Evolutionary conservation across 2,797 vertebrate genomes (phyloP), one percentile per base, ranked within the genome.

Genomic region (Gymnoscopelus braueri): DNA sequence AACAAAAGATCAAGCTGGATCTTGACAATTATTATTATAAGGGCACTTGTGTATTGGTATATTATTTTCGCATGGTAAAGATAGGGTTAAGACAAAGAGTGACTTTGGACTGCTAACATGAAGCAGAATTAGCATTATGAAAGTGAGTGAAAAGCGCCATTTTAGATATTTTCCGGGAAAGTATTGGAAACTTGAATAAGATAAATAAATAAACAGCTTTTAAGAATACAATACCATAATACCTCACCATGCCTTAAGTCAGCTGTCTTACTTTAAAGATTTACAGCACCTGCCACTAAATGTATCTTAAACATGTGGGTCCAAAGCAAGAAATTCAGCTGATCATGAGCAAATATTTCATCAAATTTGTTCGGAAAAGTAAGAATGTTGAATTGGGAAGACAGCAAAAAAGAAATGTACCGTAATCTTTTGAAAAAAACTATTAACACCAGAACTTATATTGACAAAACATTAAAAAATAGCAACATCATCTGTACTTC

Each of bases 1-100:
- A 55, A 69, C 61, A 82, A 77, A 84, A 85, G 84, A 92, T 94
- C 93, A 94, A 95, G 94, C 94, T 94, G 94, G 94, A 94, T 87
- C 93, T 95, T 94, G 94, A 95, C 85, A 75, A 80, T 67, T 84
- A 81, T 82, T 85, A 58, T 81, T 77, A 67, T 75, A 78, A 62
- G 81, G 81, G 81, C 82, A 88, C 84, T 90, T 85, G 85, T 71
- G 76, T 78, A 85, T 83, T 67, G 49, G 70, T 69, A 61, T 69
- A 75, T 72, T 66, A 48, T 75, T 82, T 64, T 77, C 69, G 70
- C 63, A 75, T 74, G 69, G 68, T 78, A 77, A 44, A 44, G 39
- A 57, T 77, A 77, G 67, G 53, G 48, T 71, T 60, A 52, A 49
- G 69, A 63, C 54, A 55, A 58, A 72, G 60, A 68, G 51, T 8